Evolutionary conservation across 2,797 vertebrate species (phyloP).

Genomic region (Todus mexicanus): DNA sequence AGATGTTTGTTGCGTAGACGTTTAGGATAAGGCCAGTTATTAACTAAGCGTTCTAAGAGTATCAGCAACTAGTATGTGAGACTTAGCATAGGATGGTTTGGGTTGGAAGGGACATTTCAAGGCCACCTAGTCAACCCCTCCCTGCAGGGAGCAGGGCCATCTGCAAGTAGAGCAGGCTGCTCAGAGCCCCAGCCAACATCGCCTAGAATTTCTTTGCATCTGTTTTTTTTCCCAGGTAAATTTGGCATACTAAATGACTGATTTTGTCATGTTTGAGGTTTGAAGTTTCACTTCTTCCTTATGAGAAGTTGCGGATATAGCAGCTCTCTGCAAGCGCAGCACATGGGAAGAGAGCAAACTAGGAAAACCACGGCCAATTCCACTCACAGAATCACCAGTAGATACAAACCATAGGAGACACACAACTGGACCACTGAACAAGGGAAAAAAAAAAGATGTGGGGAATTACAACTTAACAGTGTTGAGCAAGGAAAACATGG

Average conservation of each 20-base stretch:
- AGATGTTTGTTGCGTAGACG: not conserved
- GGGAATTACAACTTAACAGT: not conserved
- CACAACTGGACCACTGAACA: not conserved
- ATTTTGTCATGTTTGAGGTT: not conserved
- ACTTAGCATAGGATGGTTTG: not conserved
- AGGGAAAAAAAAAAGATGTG: not conserved
- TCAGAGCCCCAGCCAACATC: too few relatives aligned
- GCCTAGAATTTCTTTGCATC: not conserved
- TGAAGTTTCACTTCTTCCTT: not conserved
- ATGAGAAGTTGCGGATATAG: not conserved
- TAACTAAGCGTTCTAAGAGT: not conserved
- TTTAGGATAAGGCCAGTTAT: not conserved
- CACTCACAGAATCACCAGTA: not conserved
- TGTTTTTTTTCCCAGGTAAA: not conserved
- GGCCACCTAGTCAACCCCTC: too few relatives aligned
- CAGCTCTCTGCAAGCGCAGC: not conserved
- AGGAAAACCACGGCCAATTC: not conserved
- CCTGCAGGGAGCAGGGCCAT: too few relatives aligned
- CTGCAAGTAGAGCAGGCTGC: too few relatives aligned
- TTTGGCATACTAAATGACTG: not conserved
- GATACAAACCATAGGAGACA: not conserved
- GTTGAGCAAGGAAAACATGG: not conserved
- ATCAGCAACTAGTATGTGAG: not conserved
- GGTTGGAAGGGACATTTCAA: not conserved
- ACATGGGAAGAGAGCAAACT: not conserved